Evolutionary conservation across 2,797 vertebrate genomes (phyloP).

Genomic region (Delichon dasypus): DNA sequence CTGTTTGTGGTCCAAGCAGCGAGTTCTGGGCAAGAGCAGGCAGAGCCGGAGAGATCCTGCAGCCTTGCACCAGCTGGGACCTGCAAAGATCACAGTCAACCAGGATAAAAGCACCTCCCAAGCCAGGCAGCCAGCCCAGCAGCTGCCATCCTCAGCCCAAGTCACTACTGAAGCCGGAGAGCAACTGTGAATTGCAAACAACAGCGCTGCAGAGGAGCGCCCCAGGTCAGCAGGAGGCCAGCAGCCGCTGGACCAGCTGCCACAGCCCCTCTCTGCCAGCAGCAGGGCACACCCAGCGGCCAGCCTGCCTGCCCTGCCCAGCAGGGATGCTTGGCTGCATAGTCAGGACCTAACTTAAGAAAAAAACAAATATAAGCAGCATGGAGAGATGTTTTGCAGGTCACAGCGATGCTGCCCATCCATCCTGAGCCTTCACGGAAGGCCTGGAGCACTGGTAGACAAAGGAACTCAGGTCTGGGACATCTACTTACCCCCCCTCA

Average conservation of each 20-base stretch:
- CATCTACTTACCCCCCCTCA: fast-evolving
- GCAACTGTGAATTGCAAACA: fast-evolving
- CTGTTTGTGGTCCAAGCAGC: not conserved
- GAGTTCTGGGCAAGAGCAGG: not conserved
- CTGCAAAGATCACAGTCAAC: not conserved
- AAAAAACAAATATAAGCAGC: not conserved
- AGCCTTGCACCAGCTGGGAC: not conserved
- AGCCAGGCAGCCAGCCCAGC: not conserved
- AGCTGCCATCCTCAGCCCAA: not conserved
- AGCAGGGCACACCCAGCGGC: not conserved
- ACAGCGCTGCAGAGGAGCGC: not conserved
- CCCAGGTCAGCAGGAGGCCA: not conserved
- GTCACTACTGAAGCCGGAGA: not conserved
- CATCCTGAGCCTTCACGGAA: not conserved
- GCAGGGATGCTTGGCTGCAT: not conserved
- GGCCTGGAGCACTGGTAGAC: fast-evolving
- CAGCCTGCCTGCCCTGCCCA: not conserved
- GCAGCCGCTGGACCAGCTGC: not conserved
- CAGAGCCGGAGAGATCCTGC: not conserved
- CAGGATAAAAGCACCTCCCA: not conserved
- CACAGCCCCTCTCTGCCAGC: not conserved
- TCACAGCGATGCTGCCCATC: not conserved
- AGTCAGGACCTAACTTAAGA: not conserved
- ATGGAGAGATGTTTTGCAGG: not conserved
- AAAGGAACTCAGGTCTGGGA: not conserved